Conservation (phyloP, 2,888 invertebrate species). For the Argyresthia albistria region DNA sequence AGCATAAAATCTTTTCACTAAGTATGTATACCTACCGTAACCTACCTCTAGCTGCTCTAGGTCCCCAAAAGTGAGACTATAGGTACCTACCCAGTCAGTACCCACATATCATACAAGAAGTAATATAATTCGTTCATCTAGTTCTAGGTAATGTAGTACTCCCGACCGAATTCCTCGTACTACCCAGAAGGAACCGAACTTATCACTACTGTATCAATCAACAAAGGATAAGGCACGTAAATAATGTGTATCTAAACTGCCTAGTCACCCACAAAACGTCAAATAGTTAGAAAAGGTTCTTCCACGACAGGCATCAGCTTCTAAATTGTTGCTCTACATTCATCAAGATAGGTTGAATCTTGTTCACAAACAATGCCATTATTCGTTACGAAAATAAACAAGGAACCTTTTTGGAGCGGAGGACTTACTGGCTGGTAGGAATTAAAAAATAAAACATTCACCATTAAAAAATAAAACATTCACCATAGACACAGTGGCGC, state of each 20-base stretch:
- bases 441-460: constrained; percentile 37
- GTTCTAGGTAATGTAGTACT: too few species aligned
- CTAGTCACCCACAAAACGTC: constrained; percentile 41
- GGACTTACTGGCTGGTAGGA: constrained; percentile 6
- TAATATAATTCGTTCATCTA: too few species aligned
- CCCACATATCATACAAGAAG: too few species aligned
- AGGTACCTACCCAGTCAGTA: too few species aligned
- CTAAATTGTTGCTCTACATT: constrained; percentile 29
- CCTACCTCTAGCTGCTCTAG: too few species aligned
- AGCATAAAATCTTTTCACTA: too few species aligned
- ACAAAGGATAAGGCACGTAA: neutral
- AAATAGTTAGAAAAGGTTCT: constrained; percentile 9
- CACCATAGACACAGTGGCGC: constrained; percentile 44
- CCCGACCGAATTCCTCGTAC: too few species aligned
- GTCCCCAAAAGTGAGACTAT: too few species aligned
- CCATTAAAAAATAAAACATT: constrained; percentile 34
- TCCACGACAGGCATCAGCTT: neutral
- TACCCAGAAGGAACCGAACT: too few species aligned
- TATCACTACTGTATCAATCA: neutral
- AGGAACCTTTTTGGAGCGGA: constrained; percentile 13
- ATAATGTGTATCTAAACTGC: constrained; percentile 25
- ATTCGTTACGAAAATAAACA: constrained; percentile 53
- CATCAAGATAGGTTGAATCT: constrained; percentile 49
- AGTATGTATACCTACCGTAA: too few species aligned
- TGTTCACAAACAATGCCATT: constrained; percentile 66